Evolutionary conservation across 2,113 vertebrate species (phyloP), one percentile per base, ranked within the genome.

Genomic region (Clinocottus analis): DNA sequence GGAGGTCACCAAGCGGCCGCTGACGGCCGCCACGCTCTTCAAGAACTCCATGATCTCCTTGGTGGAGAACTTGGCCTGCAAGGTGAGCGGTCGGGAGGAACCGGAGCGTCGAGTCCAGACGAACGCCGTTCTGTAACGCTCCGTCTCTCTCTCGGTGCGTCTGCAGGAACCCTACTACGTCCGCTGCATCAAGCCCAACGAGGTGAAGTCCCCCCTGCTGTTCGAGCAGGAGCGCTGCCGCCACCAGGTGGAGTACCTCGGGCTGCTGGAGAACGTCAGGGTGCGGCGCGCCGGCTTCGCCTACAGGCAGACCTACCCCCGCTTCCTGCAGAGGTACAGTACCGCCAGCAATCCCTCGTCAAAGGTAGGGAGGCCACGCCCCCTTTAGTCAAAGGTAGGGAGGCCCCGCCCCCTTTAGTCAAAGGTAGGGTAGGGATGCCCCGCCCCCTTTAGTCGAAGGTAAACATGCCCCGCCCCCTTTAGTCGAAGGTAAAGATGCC

Each of bases 31-130:
- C 60, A 94, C 98, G 0, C 95, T 99, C 49, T 99, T 99, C 87
- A 99, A 98, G 92, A 99, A 96, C 93, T 99, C 98, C 77, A 99
- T 99, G 97, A 97, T 99, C 86, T 96, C 96, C 1, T 79, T 99
- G 78, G 98, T 99, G 90, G 98, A 99, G 90, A 99, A 99, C 87
- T 91, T 99, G 85, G 94, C 96, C 39, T 96, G 94, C n/a, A 99
- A 99, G 97, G 98, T 99, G 94, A 85, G 35, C 3, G 59, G 37
- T 21, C 58, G 2, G 21, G 17, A 43, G 6, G 6, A 47, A 47
- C 16, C 41, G 51, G 43, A 4, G 6, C 19, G 14, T 12, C n/a
- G 7, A 35, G 10, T 16, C 41, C 21, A 23, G 27, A 6, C n/a
- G 7, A 11, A 8, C 10, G 49, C 7, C 1, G 43, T 10, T 55